Conservation (phyloP, 2,797 vertebrate species). For the Saxicola maurus region DNA sequence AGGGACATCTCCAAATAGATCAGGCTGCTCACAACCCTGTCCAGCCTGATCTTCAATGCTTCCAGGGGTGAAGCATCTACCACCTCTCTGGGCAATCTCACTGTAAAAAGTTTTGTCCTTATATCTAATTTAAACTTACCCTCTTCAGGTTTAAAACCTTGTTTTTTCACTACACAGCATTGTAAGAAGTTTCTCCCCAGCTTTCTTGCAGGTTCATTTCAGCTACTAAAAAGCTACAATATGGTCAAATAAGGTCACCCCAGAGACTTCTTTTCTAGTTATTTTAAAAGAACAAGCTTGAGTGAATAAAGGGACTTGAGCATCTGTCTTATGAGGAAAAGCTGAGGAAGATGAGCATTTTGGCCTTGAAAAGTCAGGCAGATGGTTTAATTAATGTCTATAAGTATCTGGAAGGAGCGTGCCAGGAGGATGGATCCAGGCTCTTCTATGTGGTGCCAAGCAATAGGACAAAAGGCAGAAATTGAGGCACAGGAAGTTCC, state of each 20-base stretch:
- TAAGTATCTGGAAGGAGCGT: neutral
- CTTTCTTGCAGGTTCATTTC: neutral
- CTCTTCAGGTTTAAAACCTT: neutral
- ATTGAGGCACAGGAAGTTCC: neutral
- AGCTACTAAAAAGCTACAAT: neutral
- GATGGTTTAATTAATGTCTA: neutral
- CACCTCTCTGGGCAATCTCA: neutral
- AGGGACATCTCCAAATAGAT: neutral
- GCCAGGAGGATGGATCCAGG: neutral
- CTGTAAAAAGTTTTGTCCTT: neutral
- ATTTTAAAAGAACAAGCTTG: neutral
- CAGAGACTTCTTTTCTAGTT: neutral
- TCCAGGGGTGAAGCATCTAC: neutral
- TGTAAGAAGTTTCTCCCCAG: neutral
- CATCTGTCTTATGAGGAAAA: neutral
- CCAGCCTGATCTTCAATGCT: neutral
- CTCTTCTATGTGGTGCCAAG: neutral
- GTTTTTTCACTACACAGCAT: neutral
- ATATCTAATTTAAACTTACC: neutral
- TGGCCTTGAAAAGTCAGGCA: neutral
- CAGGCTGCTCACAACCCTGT: neutral
- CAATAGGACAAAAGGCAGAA: neutral
- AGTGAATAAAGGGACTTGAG: neutral
- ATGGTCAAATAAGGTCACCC: neutral
- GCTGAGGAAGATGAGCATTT: neutral